Conservation (phyloP, 2,797 vertebrate genomes). For the Triplophysa bombifrons region DNA sequence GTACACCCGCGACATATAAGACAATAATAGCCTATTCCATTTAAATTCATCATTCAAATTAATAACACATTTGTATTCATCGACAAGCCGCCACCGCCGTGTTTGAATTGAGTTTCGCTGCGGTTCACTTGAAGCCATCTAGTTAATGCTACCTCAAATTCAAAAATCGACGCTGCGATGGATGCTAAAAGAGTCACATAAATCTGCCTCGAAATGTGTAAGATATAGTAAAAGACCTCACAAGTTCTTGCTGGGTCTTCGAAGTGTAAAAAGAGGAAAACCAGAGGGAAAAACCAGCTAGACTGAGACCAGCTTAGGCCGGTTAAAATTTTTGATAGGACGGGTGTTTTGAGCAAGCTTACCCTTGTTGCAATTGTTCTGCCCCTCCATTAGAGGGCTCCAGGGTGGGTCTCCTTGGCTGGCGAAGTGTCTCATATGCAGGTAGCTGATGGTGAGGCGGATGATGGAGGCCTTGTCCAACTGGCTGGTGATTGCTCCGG, state of each 20-base stretch:
- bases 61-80: conserved; percentile 62
- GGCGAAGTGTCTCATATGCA: conserved; percentile 90
- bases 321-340: too few species aligned
- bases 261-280: neutral
- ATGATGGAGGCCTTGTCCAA: conserved; percentile 92
- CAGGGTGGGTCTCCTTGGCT: conserved; percentile 88
- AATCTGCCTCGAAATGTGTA: conserved; percentile 18
- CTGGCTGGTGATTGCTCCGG: conserved; percentile 90
- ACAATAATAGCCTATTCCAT: conserved; percentile 64
- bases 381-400: conserved; percentile 78
- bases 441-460: conserved; percentile 90
- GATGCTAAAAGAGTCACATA: conserved; percentile 44
- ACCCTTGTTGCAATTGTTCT: conserved; percentile 81
- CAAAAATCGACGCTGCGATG: conserved; percentile 27
- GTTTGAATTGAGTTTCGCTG: conserved; percentile 50
- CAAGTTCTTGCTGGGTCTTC: conserved; percentile 24
- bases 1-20: conserved; percentile 55
- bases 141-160: conserved; percentile 51
- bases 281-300: neutral
- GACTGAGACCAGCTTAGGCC: too few species aligned
- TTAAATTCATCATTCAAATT: conserved; percentile 62
- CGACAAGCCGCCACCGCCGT: conserved; percentile 50
- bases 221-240: conserved; percentile 16
- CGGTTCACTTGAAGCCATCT: conserved; percentile 44
- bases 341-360: conserved; percentile 43